Conservation (phyloP, 2,888 invertebrate species). For the Caenorhabditis sp. region DNA sequence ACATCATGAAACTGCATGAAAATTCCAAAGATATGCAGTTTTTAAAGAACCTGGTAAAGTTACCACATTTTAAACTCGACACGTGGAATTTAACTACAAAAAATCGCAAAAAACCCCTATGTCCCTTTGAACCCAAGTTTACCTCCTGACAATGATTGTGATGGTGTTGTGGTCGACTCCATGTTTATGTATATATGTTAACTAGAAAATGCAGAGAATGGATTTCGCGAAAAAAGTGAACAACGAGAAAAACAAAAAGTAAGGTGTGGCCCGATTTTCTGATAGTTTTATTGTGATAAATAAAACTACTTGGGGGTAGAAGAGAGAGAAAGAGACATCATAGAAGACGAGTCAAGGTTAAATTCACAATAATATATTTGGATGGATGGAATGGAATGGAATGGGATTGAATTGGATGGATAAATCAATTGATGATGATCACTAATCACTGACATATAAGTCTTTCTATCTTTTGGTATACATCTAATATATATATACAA, state of each 20-base stretch:
- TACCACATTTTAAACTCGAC: no score
- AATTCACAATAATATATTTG: neutral
- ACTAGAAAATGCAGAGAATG: neutral
- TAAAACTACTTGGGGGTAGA: conserved; percentile 9
- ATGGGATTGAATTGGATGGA: no score
- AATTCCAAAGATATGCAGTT: no score
- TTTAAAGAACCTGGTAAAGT: no score
- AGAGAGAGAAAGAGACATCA: neutral
- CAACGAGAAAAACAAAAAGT: neutral
- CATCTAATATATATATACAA: no score
- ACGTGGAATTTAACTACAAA: no score
- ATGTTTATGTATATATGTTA: conserved; percentile 3
- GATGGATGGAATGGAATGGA: no score
- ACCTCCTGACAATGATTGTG: conserved; percentile 37
- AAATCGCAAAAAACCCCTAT: neutral
- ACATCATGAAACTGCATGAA: no score
- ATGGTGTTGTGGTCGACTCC: conserved; percentile 35
- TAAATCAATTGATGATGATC: neutral
- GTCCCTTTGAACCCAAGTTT: neutral
- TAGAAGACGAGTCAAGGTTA: conserved; percentile 3
- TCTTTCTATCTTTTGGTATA: neutral
- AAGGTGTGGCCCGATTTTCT: conserved; percentile 10
- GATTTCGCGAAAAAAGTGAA: conserved; percentile 6
- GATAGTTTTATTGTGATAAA: conserved; percentile 7
- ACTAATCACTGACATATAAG: neutral